A percentile compares a stretch with the other conserved stretches of the same genome.
phyloP scores from a whole-genome alignment of 2,888 invertebrate species.

The Maniola hyperantus region DNA sequence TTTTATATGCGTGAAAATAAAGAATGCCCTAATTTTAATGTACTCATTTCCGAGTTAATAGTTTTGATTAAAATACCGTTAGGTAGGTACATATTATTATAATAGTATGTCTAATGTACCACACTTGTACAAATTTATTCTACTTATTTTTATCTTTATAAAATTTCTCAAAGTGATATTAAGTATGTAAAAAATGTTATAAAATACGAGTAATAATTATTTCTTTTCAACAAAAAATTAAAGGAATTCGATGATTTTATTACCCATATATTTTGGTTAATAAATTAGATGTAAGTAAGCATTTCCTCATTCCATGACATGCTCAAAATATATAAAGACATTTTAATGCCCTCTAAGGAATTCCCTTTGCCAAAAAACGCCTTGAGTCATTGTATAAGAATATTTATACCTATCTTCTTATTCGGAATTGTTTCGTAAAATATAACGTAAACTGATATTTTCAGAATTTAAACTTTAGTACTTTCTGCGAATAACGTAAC shows the following conservation, averaged over 20 bases:
- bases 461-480: constrained; percentile 31
- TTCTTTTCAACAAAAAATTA: not conserved
- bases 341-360: constrained; percentile 17
- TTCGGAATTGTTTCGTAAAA: constrained; percentile 19
- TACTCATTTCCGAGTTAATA: too few species aligned
- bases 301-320: constrained; percentile 21
- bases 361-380: constrained; percentile 26
- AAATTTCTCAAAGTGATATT: too few species aligned
- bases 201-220: not conserved
- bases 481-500: not conserved
- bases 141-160: too few species aligned
- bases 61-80: too few species aligned
- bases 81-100: too few species aligned
- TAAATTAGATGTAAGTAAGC: constrained; percentile 16
- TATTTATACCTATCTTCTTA: constrained; percentile 21
- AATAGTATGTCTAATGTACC: too few species aligned
- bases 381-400: constrained; percentile 26
- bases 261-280: constrained; percentile 10
- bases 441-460: constrained; percentile 50
- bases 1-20: too few species aligned
- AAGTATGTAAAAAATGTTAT: too few species aligned
- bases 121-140: too few species aligned
- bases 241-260: constrained; percentile 8
- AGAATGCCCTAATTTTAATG: too few species aligned
- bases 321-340: constrained; percentile 26